Base-by-base conservation (phyloP, 1,140 invertebrate species). In the Pteromalus puparum region DNA sequence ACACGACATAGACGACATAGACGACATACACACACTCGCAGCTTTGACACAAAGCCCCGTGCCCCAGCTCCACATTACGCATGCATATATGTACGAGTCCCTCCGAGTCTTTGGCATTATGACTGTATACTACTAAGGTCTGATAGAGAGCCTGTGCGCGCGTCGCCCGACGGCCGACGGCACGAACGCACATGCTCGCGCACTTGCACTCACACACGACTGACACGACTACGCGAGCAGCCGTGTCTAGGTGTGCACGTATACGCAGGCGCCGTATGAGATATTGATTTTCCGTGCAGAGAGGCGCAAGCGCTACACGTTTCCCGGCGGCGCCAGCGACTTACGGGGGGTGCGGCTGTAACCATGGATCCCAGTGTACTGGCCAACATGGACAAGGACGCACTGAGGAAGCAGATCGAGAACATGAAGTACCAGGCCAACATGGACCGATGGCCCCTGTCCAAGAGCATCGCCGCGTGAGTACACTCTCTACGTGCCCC, bases 381-480 rank as follows among this genome's bases (percentile, higher is more conserved):
- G 91, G 96, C 96, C 95, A 95, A 95, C 95, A 98, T 98, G 97
- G 97, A 98, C 94, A 98, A 98, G 95, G 97, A 98, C 96, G 97
- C 97, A 95, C 94, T 98, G 93, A 97, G 97, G 94, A 98, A 98
- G 95, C 97, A 98, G 95, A 98, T 98, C 92, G 97, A 98, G 93
- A 98, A 98, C 94, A 97, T 98, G 97, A 97, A 98, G 94, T 98
- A 98, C 94, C 97, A 98, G 93, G 97, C 97, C 84, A 96, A 97
- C 89, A 98, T 98, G 97, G 97, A 98, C 94, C 96, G 97, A 93
- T 98, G 97, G 97, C 97, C 97, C 77, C 94, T 98, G 85, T 98
- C 97, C 90, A 98, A 97, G 94, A 97, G 97, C 92, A 98, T 98
- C 92, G 96, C 97, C 90, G 97, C 97, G 97, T 98, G 95, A 98